A percentile compares a stretch with the other conserved stretches of the same genome.
These are phyloP conservation scores for Melanaphis sacchari DNA, from an alignment of 1,140 invertebrate species.

Conservation along the genomic window DNA sequence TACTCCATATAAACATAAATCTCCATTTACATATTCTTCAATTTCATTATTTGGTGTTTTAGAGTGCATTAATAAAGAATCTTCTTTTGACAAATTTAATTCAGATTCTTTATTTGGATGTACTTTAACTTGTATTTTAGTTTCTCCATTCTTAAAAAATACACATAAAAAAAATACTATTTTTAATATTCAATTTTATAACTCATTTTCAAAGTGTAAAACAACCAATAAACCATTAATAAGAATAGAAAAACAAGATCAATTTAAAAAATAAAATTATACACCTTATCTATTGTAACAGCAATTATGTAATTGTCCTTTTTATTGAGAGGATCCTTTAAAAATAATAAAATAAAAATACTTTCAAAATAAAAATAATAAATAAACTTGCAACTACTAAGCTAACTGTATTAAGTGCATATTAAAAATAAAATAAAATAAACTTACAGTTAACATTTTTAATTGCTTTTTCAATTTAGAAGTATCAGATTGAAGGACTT, in stretches of 20 bases:
- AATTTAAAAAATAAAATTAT: slow-evolving; percentile 18
- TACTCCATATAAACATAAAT: slow-evolving; percentile 50
- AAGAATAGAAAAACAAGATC: not conserved
- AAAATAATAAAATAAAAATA: slow-evolving; percentile 51
- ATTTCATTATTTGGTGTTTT: slow-evolving; percentile 42
- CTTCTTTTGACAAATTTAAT: slow-evolving; percentile 9
- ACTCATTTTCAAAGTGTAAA: not conserved
- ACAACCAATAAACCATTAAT: not conserved
- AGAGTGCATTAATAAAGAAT: slow-evolving; percentile 29
- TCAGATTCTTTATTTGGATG: slow-evolving; percentile 63
- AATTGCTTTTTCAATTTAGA: slow-evolving; percentile 37
- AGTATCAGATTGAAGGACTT: slow-evolving; percentile 39
- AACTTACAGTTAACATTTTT: slow-evolving; percentile 33
- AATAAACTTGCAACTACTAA: not conserved
- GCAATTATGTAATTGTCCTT: slow-evolving; percentile 39
- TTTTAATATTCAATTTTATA: not conserved
- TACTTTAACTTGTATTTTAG: slow-evolving; percentile 72
- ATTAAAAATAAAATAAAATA: not conserved
- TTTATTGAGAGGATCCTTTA: slow-evolving; percentile 51
- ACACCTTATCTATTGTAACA: slow-evolving; percentile 54
- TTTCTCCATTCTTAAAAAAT: slow-evolving; percentile 68
- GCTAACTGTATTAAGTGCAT: not conserved
- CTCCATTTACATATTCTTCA: slow-evolving; percentile 34
- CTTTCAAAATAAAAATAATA: slow-evolving; percentile 10
- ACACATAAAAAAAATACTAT: not conserved